Base-by-base conservation (phyloP, 2,888 invertebrate genomes). In the Melipona bicolor region DNA sequence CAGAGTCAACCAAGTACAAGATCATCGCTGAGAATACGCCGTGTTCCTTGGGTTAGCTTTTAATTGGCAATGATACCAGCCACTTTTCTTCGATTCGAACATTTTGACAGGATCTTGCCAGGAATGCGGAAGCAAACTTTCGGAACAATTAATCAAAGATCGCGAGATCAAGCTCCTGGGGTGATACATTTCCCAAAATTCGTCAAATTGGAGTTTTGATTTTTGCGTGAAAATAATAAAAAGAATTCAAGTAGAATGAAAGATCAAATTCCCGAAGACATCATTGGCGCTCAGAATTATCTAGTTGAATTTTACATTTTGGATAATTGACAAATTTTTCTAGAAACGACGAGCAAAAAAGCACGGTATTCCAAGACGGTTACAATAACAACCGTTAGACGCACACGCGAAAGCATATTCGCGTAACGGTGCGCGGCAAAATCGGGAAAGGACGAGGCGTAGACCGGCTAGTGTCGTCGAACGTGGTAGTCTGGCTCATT, bases 321-420 rank as follows among this genome's bases (percentile, higher is more conserved):
- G 15, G 21, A 27, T 4, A n/a, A 19, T 19, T 32, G 36, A 17
- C 11, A 27, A 65, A 27, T 69, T 70, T 19, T n/a, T 15, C 4
- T n/a, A 11, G 19, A 62, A 15, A 3, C 19, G 24, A 36, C 74
- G 27, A 70, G 49, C 54, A 54, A 62, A 78, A 78, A 59, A 77
- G 71, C 71, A 73, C 65, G 32, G 64, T 54, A 71, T 73, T 84
- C 67, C 72, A 17, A 50, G 81, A n/a, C 56, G 56, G 65, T 67
- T 80, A 89, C 87, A 86, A 90, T 87, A 78, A 72, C 64, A 65
- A 90, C 90, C 90, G 89, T 90, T 90, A 89, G 49, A 32, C 73
- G 68, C 64, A 75, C 59, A 79, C 76, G 82, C 64, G 74, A 85
- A 89, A 81, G 77, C 73, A 89, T 74, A 83, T 81, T 81, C 80